Evolutionary conservation across 2,888 invertebrate species (phyloP).

Genomic region (Thereva unica): DNA sequence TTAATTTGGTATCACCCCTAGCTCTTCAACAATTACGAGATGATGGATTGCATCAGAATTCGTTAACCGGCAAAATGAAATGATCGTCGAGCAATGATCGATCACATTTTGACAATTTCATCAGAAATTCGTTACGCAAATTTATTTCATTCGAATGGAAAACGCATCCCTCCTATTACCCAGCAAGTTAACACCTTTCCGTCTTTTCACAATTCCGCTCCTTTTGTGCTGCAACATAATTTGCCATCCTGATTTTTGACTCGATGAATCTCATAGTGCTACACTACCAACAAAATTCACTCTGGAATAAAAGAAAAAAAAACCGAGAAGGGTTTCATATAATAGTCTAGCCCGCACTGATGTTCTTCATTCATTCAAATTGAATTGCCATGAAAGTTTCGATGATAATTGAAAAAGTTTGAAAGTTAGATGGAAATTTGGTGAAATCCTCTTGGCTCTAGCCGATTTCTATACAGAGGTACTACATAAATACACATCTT

Average conservation of each 20-base stretch:
- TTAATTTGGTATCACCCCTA: too few species aligned
- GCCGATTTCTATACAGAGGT: too few species aligned
- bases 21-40: slow-evolving; percentile 16
- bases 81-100: slow-evolving; percentile 22
- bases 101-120: slow-evolving; percentile 36
- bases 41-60: slow-evolving; percentile 27
- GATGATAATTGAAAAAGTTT: slow-evolving; percentile 21
- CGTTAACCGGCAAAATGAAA: not conserved
- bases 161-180: slow-evolving; percentile 11
- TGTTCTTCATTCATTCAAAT: slow-evolving; percentile 3
- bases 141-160: slow-evolving; percentile 39
- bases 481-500: too few species aligned
- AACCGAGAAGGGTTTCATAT: not conserved
- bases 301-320: not conserved
- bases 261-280: too few species aligned
- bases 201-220: not conserved
- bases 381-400: slow-evolving; percentile 2
- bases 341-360: not conserved
- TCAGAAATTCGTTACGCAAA: slow-evolving; percentile 40
- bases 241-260: too few species aligned
- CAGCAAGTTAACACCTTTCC: not conserved
- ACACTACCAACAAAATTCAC: not conserved
- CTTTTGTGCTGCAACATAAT: too few species aligned
- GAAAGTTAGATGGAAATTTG: slow-evolving; percentile 3
- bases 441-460: too few species aligned